Evolutionary conservation across 2,797 vertebrate species (phyloP).

Genomic region (Tokudaia muenninki): DNA sequence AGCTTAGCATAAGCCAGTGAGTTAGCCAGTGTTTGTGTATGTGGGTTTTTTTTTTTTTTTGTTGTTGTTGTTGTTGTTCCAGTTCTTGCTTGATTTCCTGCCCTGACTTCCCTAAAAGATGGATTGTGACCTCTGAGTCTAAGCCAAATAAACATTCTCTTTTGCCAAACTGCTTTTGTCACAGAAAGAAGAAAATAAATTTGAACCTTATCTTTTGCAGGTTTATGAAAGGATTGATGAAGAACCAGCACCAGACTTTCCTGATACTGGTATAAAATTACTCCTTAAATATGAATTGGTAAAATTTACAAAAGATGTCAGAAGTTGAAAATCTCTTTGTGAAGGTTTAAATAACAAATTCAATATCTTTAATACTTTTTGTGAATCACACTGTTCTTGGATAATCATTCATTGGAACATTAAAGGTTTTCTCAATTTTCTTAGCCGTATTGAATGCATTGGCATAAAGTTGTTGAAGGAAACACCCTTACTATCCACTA

Average conservation of each 20-base stretch:
- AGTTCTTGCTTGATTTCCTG: neutral
- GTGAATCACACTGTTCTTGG: neutral
- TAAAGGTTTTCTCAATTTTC: neutral
- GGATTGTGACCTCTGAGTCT: neutral
- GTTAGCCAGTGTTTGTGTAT: neutral
- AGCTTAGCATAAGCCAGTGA: neutral
- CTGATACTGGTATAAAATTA: neutral
- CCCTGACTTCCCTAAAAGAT: neutral
- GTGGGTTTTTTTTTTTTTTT: too few relatives aligned
- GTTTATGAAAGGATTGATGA: neutral
- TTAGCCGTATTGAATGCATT: neutral
- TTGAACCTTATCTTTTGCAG: neutral
- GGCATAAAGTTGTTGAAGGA: neutral
- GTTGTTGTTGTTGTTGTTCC: neutral
- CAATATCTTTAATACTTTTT: neutral
- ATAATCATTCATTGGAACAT: neutral
- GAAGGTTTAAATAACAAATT: conserved; percentile 7
- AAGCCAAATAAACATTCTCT: neutral
- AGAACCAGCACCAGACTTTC: neutral
- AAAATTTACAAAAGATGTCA: neutral
- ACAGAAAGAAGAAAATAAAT: neutral
- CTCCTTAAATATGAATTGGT: neutral
- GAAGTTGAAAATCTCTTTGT: neutral
- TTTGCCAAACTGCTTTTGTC: neutral
- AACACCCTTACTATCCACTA: neutral